Evolutionary conservation across 2,113 vertebrate species (phyloP).

Genomic region (Pomatorhinus ruficollis): DNA sequence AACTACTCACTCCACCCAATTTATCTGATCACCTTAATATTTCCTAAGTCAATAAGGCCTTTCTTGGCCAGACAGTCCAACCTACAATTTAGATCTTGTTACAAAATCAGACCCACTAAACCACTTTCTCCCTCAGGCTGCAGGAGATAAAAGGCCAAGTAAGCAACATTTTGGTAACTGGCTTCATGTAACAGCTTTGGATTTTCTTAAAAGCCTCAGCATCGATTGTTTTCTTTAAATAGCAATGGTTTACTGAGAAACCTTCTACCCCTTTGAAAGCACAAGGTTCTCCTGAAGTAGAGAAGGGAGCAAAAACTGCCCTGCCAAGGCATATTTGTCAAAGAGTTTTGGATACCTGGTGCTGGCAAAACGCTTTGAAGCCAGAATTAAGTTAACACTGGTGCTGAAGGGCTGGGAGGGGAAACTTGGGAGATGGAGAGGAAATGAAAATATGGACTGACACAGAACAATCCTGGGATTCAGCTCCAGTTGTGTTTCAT

Average conservation of each 20-base stretch:
- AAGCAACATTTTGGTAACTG: background rate
- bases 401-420: background rate
- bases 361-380: background rate
- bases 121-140: slow-evolving; percentile 16
- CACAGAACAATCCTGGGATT: background rate
- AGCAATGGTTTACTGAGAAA: slow-evolving; percentile 14
- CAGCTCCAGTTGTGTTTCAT: background rate
- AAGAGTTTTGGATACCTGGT: background rate
- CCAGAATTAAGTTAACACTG: background rate
- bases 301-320: background rate
- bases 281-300: background rate
- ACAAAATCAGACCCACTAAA: slow-evolving; percentile 32
- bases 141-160: slow-evolving; percentile 26
- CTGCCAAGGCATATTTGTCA: background rate
- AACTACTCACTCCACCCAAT: slow-evolving; percentile 15
- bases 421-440: background rate
- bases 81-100: slow-evolving; percentile 25
- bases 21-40: slow-evolving; percentile 36
- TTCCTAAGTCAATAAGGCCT: slow-evolving; percentile 22
- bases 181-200: slow-evolving; percentile 24
- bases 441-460: background rate
- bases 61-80: slow-evolving; percentile 50
- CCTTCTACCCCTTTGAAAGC: background rate
- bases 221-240: slow-evolving; percentile 54
- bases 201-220: slow-evolving; percentile 41